phyloP scores from a whole-genome alignment of 2,113 vertebrate genomes.

The Poeciliopsis turrubarensis region DNA sequence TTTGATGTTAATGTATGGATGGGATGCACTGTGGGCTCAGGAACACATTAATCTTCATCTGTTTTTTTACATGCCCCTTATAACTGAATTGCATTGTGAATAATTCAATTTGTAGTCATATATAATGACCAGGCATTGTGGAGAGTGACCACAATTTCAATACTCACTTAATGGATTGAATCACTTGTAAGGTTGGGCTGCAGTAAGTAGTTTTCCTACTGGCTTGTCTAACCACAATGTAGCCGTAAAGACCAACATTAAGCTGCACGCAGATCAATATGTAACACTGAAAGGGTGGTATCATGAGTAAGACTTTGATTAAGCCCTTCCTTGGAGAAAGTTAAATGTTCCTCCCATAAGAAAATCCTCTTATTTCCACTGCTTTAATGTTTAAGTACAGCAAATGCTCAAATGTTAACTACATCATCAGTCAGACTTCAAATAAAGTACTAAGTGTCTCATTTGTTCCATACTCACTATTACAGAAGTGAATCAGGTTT shows the following conservation, averaged over 20 bases:
- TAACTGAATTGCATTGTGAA: slow-evolving; percentile 80
- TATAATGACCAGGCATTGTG: slow-evolving; percentile 74
- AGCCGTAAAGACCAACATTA: slow-evolving; percentile 76
- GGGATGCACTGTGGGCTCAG: slow-evolving; percentile 57
- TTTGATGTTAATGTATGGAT: slow-evolving; percentile 73
- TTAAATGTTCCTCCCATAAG: slow-evolving; percentile 45
- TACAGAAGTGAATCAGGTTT: neutral
- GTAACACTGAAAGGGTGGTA: slow-evolving; percentile 39
- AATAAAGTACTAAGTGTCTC: neutral
- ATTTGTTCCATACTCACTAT: slow-evolving; percentile 1
- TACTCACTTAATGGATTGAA: slow-evolving; percentile 79
- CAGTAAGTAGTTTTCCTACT: slow-evolving; percentile 71
- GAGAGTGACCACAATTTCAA: slow-evolving; percentile 80
- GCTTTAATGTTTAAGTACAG: slow-evolving; percentile 5
- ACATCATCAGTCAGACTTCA: neutral
- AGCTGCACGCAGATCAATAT: slow-evolving; percentile 76
- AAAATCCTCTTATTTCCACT: slow-evolving; percentile 26
- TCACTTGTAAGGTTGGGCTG: slow-evolving; percentile 69
- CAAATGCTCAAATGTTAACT: neutral
- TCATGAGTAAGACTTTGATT: slow-evolving; percentile 41
- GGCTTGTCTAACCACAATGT: slow-evolving; percentile 72
- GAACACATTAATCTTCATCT: slow-evolving; percentile 76
- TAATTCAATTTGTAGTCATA: slow-evolving; percentile 77
- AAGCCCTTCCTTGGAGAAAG: slow-evolving; percentile 47
- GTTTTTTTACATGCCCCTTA: slow-evolving; percentile 74